phyloP scores from a whole-genome alignment of 2,888 invertebrate species.

The Leucophenga montana region DNA sequence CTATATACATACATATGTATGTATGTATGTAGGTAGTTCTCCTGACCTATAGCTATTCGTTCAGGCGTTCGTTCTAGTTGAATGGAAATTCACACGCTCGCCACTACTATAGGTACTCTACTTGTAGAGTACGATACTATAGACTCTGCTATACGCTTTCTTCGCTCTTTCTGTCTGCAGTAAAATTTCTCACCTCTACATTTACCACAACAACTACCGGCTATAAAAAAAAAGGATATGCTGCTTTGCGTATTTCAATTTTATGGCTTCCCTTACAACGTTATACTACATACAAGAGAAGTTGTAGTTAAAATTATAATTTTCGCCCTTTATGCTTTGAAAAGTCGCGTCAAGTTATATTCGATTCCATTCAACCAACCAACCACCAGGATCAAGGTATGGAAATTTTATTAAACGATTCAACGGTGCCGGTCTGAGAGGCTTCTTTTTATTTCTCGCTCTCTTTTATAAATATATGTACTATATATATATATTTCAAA shows the following conservation, averaged over 20 bases:
- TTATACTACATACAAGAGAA: too few species aligned
- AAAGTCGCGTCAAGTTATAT: constrained; percentile 26
- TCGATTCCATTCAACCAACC: constrained; percentile 49
- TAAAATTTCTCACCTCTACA: constrained; percentile 30
- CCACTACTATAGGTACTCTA: not conserved
- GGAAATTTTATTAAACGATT: constrained; percentile 11
- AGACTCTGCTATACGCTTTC: not conserved
- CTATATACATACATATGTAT: not conserved
- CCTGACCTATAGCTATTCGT: not conserved
- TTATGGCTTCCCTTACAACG: constrained; percentile 53
- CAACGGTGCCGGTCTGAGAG: constrained; percentile 22
- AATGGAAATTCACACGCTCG: constrained; percentile 19
- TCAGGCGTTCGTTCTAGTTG: constrained; percentile 8
- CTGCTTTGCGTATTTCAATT: constrained; percentile 33
- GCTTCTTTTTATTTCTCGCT: not conserved
- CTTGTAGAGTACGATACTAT: not conserved
- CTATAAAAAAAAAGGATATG: constrained; percentile 50
- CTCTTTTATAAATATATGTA: too few species aligned
- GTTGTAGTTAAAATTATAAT: constrained; percentile 65
- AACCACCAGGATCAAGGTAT: constrained; percentile 51
- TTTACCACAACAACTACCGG: constrained; percentile 20
- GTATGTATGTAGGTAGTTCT: not conserved
- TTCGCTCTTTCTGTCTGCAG: not conserved
- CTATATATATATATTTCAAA: not conserved
- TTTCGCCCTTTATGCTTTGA: constrained; percentile 50